Base-by-base conservation (phyloP, 2,113 vertebrate species). In the Erpornis zantholeuca region DNA sequence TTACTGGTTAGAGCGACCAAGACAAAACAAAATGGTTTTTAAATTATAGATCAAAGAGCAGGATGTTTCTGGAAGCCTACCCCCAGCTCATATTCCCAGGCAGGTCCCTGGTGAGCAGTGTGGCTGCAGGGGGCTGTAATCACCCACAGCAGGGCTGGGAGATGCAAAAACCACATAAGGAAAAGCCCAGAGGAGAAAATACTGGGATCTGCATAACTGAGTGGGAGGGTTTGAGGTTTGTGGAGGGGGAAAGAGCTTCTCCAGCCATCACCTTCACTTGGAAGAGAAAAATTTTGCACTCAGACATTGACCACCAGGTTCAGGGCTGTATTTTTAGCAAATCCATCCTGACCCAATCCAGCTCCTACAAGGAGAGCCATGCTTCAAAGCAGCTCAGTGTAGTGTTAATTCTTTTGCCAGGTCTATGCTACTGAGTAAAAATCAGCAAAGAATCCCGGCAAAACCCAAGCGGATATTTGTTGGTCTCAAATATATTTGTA, bases 11-110 rank as follows among this genome's bases (percentile, higher is more conserved):
- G 70, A 90, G 24, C 2, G 1, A 73, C 50, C 8, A 25, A 77
- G 79, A 79, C 82, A 73, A 91, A 94, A 88, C 94, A 90, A 95
- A 94, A 90, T 68, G 93, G 59, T 56, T 77, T 92, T 85, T 88
- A 80, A 91, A 80, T 93, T 83, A 92, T 59, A 86, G 82, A 94
- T 94, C 63, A 88, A 88, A 93, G 68, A 70, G 49, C 3, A 24
- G 64, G 68, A 76, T 1, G 0, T 36, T 86, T 70, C 70, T 78
- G 69, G 77, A 80, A 90, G 53, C 16, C 47, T 40, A 36, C 27
- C 77, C 33, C 2, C 42, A 61, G 5, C 33, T 29, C 33, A 4
- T 9, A 7, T 65, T 73, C 24, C 49, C 8, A 21, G 66, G 68
- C 76, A 40, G 9, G 3, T 66, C 65, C 38, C 5, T 12, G 33